Percentiles rank a stretch among this genome's conserved stretches.
Conservation (phyloP, 2,113 vertebrate species). For the Catharus fuscescens region DNA sequence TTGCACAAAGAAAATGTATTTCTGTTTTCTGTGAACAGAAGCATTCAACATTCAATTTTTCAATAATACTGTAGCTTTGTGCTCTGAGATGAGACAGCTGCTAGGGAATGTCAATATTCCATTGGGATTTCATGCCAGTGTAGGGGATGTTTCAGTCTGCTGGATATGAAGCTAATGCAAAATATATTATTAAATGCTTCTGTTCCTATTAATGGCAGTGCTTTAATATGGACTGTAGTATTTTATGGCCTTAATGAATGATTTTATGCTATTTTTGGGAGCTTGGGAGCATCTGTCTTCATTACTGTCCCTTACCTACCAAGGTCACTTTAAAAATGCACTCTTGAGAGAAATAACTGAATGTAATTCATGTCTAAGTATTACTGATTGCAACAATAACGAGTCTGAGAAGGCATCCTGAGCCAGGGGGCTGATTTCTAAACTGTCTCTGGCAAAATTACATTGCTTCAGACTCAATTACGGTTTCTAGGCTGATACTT, state of each 20-base stretch:
- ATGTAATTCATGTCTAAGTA: not conserved
- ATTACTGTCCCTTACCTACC: not conserved
- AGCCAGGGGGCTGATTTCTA: not conserved
- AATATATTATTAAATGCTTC: not conserved
- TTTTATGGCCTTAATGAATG: not conserved
- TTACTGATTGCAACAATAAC: not conserved
- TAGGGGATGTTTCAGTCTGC: not conserved
- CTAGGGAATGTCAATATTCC: not conserved
- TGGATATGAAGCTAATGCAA: not conserved
- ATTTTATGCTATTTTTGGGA: conserved; percentile 2
- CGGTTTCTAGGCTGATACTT: not conserved
- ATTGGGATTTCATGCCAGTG: not conserved
- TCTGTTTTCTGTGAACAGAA: not conserved
- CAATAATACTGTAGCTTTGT: not conserved
- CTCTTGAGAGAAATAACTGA: conserved; percentile 3
- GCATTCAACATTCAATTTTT: not conserved
- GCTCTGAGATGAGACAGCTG: not conserved
- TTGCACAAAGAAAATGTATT: not conserved
- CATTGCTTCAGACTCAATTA: not conserved
- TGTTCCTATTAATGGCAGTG: not conserved
- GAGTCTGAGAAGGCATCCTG: not conserved
- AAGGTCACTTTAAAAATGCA: conserved; percentile 18
- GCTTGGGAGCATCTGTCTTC: not conserved
- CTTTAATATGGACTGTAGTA: not conserved
- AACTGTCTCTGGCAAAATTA: not conserved